Evolutionary conservation across 2,797 vertebrate species (phyloP).

Genomic region (Diceros bicornis): DNA sequence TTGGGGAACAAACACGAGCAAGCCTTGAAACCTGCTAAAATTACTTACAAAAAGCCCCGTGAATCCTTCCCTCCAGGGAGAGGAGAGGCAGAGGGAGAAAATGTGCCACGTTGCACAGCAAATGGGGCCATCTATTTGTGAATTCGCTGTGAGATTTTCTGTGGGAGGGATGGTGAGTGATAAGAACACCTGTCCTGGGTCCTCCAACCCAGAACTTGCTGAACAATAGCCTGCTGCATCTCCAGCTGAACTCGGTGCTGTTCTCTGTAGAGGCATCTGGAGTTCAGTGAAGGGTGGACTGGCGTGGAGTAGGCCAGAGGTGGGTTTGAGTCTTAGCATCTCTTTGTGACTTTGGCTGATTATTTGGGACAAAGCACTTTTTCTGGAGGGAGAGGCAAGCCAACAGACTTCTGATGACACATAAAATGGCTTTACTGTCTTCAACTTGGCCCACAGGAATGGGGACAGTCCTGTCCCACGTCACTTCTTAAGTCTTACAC

Average conservation of each 20-base stretch:
- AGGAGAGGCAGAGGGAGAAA: not conserved
- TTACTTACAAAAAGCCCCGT: not conserved
- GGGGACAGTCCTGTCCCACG: not conserved
- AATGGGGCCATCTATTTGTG: conserved; percentile 23
- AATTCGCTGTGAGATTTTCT: not conserved
- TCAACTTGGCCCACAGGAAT: not conserved
- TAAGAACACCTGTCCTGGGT: not conserved
- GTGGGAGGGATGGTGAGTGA: not conserved
- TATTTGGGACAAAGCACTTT: not conserved
- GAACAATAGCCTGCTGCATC: not conserved
- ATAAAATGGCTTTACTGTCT: not conserved
- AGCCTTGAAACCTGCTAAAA: not conserved
- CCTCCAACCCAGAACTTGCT: not conserved
- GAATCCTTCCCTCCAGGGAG: not conserved
- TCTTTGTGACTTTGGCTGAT: not conserved
- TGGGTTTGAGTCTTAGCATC: not conserved
- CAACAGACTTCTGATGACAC: not conserved
- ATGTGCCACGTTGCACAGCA: not conserved
- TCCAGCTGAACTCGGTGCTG: not conserved
- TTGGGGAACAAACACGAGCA: not conserved
- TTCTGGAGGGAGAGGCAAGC: not conserved
- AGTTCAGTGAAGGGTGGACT: not conserved
- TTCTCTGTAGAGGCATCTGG: not conserved
- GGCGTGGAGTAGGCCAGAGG: not conserved
- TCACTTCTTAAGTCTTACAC: not conserved